Evolutionary conservation across 1,140 invertebrate genomes (phyloP).

Genomic region (Aethina tumida): DNA sequence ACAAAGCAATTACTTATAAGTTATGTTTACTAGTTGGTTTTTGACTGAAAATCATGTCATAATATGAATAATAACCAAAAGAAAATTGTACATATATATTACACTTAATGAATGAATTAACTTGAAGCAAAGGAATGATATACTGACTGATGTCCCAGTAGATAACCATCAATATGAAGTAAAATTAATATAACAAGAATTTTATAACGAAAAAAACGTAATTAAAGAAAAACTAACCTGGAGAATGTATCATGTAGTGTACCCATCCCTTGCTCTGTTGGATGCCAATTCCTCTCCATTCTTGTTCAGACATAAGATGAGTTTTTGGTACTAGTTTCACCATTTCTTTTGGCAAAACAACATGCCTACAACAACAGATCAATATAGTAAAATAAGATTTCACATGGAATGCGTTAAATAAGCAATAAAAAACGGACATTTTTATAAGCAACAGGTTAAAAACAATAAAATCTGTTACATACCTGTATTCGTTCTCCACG

Average conservation of each 20-base stretch:
- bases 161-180: no score
- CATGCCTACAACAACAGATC: conserved; percentile 61
- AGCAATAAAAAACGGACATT: no score
- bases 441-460: no score
- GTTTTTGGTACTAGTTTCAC: conserved; percentile 83
- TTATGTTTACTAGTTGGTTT: no score
- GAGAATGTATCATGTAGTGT: conserved; percentile 89
- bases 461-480: no score
- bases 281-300: conserved; percentile 88
- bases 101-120: background rate
- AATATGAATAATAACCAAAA: no score
- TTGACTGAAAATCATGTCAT: no score
- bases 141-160: no score
- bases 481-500: conserved; percentile 80
- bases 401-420: background rate
- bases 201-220: background rate
- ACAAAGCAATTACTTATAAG: background rate
- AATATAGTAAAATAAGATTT: conserved; percentile 7
- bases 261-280: conserved; percentile 92
- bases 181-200: background rate
- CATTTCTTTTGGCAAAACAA: conserved; percentile 83
- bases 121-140: background rate
- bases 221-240: conserved; percentile 39
- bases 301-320: conserved; percentile 81
- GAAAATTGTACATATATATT: no score